Evolutionary conservation across 2,888 invertebrate genomes (phyloP), one percentile per base, ranked within the genome.

Genomic region (Habroteleia sp.): DNA sequence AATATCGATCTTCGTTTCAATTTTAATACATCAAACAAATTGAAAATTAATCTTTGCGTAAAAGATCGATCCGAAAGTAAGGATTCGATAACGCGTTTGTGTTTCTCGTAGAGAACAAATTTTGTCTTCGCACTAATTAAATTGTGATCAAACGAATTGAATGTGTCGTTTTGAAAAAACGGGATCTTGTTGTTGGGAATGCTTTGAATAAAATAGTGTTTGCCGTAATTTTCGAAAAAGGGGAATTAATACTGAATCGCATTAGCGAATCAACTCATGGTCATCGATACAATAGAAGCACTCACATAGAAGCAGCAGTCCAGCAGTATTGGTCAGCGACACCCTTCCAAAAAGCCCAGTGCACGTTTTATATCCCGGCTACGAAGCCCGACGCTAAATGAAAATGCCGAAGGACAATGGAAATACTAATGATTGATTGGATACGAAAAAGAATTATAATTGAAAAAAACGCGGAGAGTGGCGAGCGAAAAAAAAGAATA

Each of bases 371-470:
- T 77, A 77, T 77, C 69, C 77, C 69, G 69, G 69, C 73, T 75
- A 72, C 68, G 69, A 85, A 83, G 81, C 82, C 83, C 82, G 84
- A 85, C 84, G 85, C 85, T 86, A 87, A 87, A 88, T 88, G 88
- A 87, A 88, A 88, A 88, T 87, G 87, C 87, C 87, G 86, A 87
- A 88, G 86, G 86, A 88, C 88, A 88, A 88, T 88, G 88, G 88
- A 87, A 88, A 88, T 88, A 88, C 87, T 88, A 88, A 88, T 88
- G 88, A 88, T 88, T 88, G 88, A 88, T 88, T 88, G 88, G 87
- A 88, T 87, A 88, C 87, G 87, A 88, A 87, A 88, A 88, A 87
- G 87, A 88, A 88, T 88, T 87, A 88, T 88, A 88, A 87, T 88
- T 87, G 87, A 88, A 88, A 88, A 87, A 87, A 87, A 87, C 85